Evolutionary conservation across 2,888 invertebrate species (phyloP), one percentile per base, ranked within the genome.

Genomic region (Ectemnius lituratus): DNA sequence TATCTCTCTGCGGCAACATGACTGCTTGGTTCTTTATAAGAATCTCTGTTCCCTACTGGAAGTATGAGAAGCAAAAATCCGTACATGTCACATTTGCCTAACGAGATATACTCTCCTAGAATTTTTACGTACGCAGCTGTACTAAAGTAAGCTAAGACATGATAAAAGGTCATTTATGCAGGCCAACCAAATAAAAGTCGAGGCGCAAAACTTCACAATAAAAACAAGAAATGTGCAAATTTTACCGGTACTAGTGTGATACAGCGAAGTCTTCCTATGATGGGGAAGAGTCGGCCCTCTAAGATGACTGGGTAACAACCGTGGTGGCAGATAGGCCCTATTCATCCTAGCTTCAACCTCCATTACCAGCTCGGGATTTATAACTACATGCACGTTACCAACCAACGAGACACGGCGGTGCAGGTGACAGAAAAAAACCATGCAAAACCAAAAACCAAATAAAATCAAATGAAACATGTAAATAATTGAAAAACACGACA

Each of bases 311-410:
- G 91, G 91, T 87, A 93, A 93, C 88, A 94, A 92, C 62, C 94
- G 94, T 75, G 96, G 94, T 67, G 96, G 96, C 86, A 96, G 92
- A 73, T 90, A 89, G 82, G 88, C 87, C 86, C 93, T 91, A 90
- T 95, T 95, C 97, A 97, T 97, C 89, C 97, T 94, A 85, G 95
- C 95, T 92, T 97, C 97, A 83, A 97, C 97, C 90, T 97, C 97
- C 94, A 96, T 95, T 84, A 96, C 95, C 91, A 97, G 93, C 91
- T 97, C 96, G 80, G 96, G 96, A 91, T 96, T 96, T 92, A 97
- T 96, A 88, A 96, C 97, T 97, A 93, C 91, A 88, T 89, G 90
- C 87, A 86, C 89, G 75, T 85, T 85, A 85, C 86, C 85, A 87
- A 86, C 87, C 87, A 88, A 88, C 83, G 84, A 84, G 81, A 83